A percentile compares a stretch with the other conserved stretches of the same genome.
These are phyloP conservation scores for Helarctos malayanus DNA, from an alignment of 2,797 vertebrate species.

Conservation along the genomic window DNA sequence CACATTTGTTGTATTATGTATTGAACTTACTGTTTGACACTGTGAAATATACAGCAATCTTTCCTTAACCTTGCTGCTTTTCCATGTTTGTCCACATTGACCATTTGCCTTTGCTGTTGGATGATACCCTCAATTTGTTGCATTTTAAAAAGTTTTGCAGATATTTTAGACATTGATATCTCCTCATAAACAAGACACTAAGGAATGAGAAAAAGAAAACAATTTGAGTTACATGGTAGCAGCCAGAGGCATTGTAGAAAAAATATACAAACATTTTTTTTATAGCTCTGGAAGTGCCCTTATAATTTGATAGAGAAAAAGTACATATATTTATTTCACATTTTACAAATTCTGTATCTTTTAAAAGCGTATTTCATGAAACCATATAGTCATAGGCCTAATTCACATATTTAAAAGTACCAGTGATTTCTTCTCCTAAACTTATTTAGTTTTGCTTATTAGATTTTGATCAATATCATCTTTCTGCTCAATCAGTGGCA, in stretches of 20 bases:
- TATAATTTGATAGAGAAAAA: background rate
- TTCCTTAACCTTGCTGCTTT: background rate
- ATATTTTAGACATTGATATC: background rate
- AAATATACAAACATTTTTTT: background rate
- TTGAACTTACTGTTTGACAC: slow-evolving; percentile 42
- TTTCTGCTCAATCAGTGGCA: background rate
- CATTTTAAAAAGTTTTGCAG: background rate
- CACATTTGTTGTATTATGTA: slow-evolving; percentile 64
- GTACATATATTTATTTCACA: background rate
- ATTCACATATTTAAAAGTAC: background rate
- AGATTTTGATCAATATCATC: background rate
- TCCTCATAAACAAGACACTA: background rate
- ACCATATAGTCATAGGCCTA: background rate
- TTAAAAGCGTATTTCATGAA: background rate
- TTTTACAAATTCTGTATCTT: background rate
- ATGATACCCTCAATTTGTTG: background rate
- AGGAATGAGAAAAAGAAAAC: background rate
- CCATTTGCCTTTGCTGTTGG: background rate
- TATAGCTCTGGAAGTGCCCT: background rate
- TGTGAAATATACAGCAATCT: background rate
- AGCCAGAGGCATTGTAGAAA: background rate
- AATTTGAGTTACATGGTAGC: background rate
- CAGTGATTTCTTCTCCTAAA: background rate
- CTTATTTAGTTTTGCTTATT: background rate
- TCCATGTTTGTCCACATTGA: background rate